Evolutionary conservation across 2,888 invertebrate species (phyloP).

Genomic region (Polyommatus icarus): DNA sequence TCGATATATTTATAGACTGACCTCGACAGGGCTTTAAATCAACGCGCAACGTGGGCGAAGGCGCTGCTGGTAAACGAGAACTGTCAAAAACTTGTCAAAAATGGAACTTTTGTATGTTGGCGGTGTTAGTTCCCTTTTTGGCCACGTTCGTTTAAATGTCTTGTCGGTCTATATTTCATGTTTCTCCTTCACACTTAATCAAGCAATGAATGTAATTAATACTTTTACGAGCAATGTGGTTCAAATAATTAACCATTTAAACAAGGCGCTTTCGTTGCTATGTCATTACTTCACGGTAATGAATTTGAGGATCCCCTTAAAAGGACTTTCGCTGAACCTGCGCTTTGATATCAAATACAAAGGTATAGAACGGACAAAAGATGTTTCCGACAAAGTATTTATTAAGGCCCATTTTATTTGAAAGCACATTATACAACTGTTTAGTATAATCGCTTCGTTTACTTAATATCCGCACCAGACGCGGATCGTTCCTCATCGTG

Average conservation of each 20-base stretch:
- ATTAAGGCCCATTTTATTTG: background rate
- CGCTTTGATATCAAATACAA: background rate
- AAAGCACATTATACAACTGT: conserved; percentile 1
- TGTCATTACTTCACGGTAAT: background rate
- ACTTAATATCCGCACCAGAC: conserved; percentile 27
- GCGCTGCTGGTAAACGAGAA: too few species aligned
- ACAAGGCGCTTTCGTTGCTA: background rate
- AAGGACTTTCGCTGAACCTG: background rate
- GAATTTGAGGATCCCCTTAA: background rate
- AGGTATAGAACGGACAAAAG: background rate
- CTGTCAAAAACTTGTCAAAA: too few species aligned
- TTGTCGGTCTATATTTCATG: too few species aligned
- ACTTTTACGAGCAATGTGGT: too few species aligned
- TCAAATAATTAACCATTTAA: too few species aligned
- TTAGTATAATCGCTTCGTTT: conserved; percentile 20
- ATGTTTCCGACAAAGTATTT: background rate
- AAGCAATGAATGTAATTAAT: too few species aligned
- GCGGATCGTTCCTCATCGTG: conserved; percentile 20
- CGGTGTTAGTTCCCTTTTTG: too few species aligned
- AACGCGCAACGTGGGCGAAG: too few species aligned
- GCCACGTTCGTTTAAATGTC: too few species aligned
- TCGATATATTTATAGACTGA: background rate
- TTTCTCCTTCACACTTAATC: too few species aligned
- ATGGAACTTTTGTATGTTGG: too few species aligned
- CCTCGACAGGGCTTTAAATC: too few species aligned